Base-by-base conservation (phyloP, 1,140 invertebrate species). In the Ruditapes philippinarum region DNA sequence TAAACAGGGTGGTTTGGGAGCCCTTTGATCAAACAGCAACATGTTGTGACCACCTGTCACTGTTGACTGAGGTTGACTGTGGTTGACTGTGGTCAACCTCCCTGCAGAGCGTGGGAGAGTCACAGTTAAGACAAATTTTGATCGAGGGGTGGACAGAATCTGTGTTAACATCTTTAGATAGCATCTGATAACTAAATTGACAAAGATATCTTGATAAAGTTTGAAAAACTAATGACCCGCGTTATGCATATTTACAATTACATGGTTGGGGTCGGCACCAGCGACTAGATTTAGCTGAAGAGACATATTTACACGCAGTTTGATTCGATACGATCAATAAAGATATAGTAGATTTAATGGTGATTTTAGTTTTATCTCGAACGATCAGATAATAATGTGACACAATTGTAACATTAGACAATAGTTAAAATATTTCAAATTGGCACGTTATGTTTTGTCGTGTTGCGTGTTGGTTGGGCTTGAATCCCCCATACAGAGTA, bases 361-460 rank as follows among this genome's bases (percentile, higher is more conserved):
- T 40, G 68, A 73, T 73, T 73, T 9, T 40, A 25, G 9, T 17
- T 31, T 76, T 28, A 76, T 76, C 73, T 76, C 31, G 42, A 76
- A 76, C 14, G 7, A 76, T 76, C 73, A 51, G 25, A 12, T n/a
- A 49, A 42, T 12, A 51, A 76, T 33, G 25, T 51, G 73, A 49
- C 42, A 76, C 38, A 49, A 31, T 31, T 76, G 25, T 31, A 31
- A 49, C 9, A 17, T 42, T 51, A 76, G 19, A 76, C 42, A 49
- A 76, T 76, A 76, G 73, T 28, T 51, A 45, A 76, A 45, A 49
- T 76, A 45, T 45, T 76, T 76, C 73, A 42, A 76, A 51, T 42
- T 73, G 68, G 68, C 60, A 65, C 60, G 28, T 65, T 65, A 28
- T 65, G 36, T 73, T 73, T 42, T 42, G 40, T 40, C 1, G 40